phyloP scores from a whole-genome alignment of 2,113 vertebrate species.

The Oplegnathus fasciatus region DNA sequence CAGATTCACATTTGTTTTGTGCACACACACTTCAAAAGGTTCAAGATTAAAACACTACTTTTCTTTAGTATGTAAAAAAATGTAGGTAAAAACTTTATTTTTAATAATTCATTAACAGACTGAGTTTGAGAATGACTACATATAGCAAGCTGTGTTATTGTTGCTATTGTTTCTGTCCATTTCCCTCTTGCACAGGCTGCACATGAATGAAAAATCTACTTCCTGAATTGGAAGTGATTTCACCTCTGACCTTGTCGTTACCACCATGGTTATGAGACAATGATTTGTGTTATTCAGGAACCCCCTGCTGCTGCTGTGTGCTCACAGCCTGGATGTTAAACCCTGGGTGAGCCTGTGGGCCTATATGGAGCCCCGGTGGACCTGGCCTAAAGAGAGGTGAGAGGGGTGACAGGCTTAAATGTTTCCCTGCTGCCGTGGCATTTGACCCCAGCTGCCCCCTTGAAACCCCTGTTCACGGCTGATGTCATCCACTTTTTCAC shows the following conservation, averaged over 20 bases:
- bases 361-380: not conserved
- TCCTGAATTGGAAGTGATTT: constrained; percentile 54
- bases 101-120: not conserved
- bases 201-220: constrained; percentile 12
- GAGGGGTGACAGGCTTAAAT: constrained; percentile 27
- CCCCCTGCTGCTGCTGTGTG: constrained; percentile 43
- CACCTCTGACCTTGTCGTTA: constrained; percentile 50
- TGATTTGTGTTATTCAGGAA: constrained; percentile 57
- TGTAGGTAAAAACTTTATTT: not conserved
- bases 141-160: not conserved
- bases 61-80: not conserved
- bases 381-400: constrained; percentile 31
- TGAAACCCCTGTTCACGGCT: not conserved
- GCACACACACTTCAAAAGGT: not conserved
- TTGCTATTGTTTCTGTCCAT: not conserved
- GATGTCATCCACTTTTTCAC: constrained; percentile 30
- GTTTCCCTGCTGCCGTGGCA: constrained; percentile 40
- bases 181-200: not conserved
- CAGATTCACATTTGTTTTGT: not conserved
- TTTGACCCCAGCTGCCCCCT: constrained; percentile 50
- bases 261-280: constrained; percentile 36
- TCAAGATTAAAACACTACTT: not conserved
- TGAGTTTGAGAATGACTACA: not conserved
- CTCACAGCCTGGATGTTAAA: constrained; percentile 36
- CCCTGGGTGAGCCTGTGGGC: constrained; percentile 1